Evolutionary conservation across 2,888 invertebrate species (phyloP), one percentile per base, ranked within the genome.

Genomic region (Drosophila mayaguana): DNA sequence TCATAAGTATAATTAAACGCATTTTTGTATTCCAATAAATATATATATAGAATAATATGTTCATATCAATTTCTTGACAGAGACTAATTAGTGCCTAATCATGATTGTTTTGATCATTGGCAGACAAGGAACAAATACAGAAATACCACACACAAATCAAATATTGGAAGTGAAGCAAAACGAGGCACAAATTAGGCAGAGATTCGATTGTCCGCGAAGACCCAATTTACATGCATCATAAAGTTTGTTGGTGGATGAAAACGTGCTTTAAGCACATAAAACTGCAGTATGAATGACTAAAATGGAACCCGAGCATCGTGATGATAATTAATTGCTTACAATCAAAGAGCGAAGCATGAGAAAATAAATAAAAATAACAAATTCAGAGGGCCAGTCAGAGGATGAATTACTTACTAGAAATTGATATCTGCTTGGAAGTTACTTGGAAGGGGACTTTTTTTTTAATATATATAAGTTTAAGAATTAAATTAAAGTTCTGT

Each of bases 191-290:
- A 65, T 78, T 42, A 57, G 45, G 45, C 38, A 25, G 53, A 72
- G 78, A 81, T 78, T 69, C 57, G 84, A 78, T 83, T 78, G 63
- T 20, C 48, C 66, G 43, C 45, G 34, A 38, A 63, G 40, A 60
- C 62, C 50, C 51, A 70, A 72, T 62, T 81, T 77, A 28, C 43
- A 64, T 69, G 63, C 62, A n/a, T 54, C 62, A 75, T 77, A 77
- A 72, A 66, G 16, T 50, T 20, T 16, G 28, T 32, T 9, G 20
- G 36, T 11, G 36, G 53, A 32, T 45, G 45, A 75, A 28, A 48
- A 83, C 87, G 87, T 84, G 82, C 80, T 54, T 70, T 34, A 46
- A 46, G 64, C 71, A 54, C 65, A 68, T 36, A 68, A 60, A 62
- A 64, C 12, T 71, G 43, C 43, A 68, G 3, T 32, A n/a, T 9